Percentiles rank a stretch among this genome's conserved stretches.
These are phyloP conservation scores for Anolis sagrei DNA, from an alignment of 2,113 vertebrate species.

Conservation along the genomic window DNA sequence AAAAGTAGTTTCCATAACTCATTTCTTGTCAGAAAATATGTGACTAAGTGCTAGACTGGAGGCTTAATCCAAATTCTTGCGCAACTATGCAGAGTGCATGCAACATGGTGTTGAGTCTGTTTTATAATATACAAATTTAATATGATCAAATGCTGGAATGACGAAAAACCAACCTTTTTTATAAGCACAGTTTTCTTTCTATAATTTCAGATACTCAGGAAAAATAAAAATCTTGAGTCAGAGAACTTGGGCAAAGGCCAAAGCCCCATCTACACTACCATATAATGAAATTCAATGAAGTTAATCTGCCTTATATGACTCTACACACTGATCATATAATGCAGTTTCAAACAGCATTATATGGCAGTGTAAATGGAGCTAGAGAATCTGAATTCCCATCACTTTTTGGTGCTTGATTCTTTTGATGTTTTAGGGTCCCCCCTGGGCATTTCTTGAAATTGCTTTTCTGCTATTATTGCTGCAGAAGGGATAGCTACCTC, in stretches of 20 bases:
- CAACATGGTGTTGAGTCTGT: neutral
- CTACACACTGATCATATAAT: no score
- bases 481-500: neutral
- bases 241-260: no score
- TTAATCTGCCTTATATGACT: no score
- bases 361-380: no score
- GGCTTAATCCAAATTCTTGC: no score
- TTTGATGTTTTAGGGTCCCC: neutral
- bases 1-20: neutral
- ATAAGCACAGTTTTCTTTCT: neutral
- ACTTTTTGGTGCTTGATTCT: neutral
- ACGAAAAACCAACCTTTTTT: neutral
- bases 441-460: neutral
- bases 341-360: no score
- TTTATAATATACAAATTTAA: neutral
- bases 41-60: neutral
- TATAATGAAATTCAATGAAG: no score
- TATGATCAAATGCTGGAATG: constrained; percentile 1
- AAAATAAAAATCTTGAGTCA: no score
- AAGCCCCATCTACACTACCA: no score
- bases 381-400: neutral
- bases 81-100: constrained; percentile 21
- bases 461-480: neutral
- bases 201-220: no score
- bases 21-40: neutral